A percentile compares a stretch with the other conserved stretches of the same genome.
phyloP scores from a whole-genome alignment of 2,888 invertebrate species.

The Tachina fera region DNA sequence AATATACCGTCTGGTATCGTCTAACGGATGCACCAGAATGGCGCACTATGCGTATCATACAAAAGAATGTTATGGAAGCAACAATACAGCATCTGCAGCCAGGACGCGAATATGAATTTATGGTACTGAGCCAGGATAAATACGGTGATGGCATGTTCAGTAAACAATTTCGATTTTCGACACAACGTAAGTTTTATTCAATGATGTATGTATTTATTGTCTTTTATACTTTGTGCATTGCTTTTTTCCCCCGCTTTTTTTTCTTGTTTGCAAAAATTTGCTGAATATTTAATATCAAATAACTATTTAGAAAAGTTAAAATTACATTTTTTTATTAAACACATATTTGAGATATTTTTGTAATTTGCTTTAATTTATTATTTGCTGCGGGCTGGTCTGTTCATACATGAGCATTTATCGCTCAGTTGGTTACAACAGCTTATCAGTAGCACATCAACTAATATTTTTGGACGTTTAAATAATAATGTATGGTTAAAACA shows the following conservation, averaged over 20 bases:
- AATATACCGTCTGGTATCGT: conserved; percentile 94
- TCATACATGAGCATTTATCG: too few relatives aligned
- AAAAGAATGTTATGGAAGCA: conserved; percentile 89
- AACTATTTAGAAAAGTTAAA: not conserved
- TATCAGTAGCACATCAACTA: too few relatives aligned
- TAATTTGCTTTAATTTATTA: too few relatives aligned
- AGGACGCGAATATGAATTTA: conserved; percentile 93
- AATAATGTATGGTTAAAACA: too few relatives aligned
- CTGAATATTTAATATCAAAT: conserved; percentile 23
- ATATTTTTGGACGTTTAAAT: too few relatives aligned
- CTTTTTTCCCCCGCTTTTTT: too few relatives aligned
- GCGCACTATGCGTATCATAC: conserved; percentile 91
- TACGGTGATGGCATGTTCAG: conserved; percentile 95
- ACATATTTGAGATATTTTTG: too few relatives aligned
- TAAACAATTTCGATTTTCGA: conserved; percentile 90
- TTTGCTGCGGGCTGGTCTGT: too few relatives aligned
- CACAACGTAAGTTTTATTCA: conserved; percentile 84
- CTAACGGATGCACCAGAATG: conserved; percentile 90
- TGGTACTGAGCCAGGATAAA: conserved; percentile 94
- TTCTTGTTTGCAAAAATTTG: not conserved
- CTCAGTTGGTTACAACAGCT: too few relatives aligned
- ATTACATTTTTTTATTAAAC: not conserved
- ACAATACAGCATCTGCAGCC: conserved; percentile 90
- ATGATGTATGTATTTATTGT: conserved; percentile 15
- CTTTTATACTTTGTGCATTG: not conserved